A percentile compares a stretch with the other conserved stretches of the same genome.
Evolutionary conservation across 2,888 invertebrate genomes (phyloP).

Genomic region (Timema cristinae): DNA sequence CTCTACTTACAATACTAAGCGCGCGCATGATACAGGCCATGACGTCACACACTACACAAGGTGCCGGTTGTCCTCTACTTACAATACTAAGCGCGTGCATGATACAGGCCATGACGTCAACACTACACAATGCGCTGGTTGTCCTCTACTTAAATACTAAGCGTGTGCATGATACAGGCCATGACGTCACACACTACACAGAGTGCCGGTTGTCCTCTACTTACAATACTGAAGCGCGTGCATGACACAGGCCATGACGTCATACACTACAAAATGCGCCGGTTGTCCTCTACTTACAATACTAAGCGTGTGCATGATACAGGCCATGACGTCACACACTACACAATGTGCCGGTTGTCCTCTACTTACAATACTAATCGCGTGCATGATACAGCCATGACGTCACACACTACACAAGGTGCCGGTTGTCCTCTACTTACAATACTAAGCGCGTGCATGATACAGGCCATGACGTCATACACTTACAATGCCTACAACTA

Average conservation of each 20-base stretch:
- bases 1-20: constrained; percentile 49
- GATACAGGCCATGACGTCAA: too few species aligned
- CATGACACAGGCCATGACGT: too few species aligned
- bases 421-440: constrained; percentile 41
- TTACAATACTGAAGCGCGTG: constrained; percentile 31
- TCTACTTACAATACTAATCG: neutral
- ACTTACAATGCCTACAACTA: too few species aligned
- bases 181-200: too few species aligned
- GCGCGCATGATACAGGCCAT: constrained; percentile 52
- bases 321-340: too few species aligned
- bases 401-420: too few species aligned
- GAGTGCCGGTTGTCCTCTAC: too few species aligned
- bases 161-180: constrained; percentile 53
- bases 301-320: constrained; percentile 53
- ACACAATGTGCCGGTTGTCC: too few species aligned
- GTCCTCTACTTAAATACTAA: constrained; percentile 48
- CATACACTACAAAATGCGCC: too few species aligned
- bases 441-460: constrained; percentile 53
- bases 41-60: too few species aligned
- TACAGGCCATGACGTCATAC: constrained; percentile 42
- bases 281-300: constrained; percentile 44
- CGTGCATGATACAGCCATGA: neutral
- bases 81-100: constrained; percentile 30
- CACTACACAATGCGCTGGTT: too few species aligned
- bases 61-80: too few species aligned